Evolutionary conservation across 2,888 invertebrate genomes (phyloP).

Genomic region (Lasioglossum malachurum): DNA sequence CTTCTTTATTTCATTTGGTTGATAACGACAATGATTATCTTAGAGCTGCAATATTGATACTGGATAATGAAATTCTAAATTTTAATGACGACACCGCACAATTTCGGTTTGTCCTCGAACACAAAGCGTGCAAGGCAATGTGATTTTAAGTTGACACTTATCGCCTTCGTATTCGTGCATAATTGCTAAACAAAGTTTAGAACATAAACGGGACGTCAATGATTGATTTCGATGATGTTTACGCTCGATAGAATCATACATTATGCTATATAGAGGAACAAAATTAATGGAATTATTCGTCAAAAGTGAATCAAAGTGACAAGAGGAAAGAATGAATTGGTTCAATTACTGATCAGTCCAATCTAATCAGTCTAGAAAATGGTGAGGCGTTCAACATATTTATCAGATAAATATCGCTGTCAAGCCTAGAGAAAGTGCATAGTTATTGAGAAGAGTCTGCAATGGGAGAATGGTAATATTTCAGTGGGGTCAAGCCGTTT

Average conservation of each 20-base stretch:
- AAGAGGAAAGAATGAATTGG: neutral
- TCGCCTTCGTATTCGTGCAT: neutral
- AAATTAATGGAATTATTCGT: neutral
- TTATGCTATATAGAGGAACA: no score
- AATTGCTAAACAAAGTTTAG: neutral
- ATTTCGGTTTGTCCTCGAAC: neutral
- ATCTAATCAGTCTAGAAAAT: neutral
- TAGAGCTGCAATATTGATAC: neutral
- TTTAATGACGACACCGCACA: neutral
- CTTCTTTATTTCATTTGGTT: neutral
- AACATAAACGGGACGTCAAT: neutral
- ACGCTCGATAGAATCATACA: neutral
- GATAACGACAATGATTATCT: neutral
- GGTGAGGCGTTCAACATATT: neutral
- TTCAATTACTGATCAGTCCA: neutral
- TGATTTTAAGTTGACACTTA: neutral
- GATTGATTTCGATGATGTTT: neutral
- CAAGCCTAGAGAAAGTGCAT: neutral
- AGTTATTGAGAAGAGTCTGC: neutral
- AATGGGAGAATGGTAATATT: neutral
- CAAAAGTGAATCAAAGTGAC: neutral
- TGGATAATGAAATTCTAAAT: constrained; percentile 2
- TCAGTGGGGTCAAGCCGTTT: constrained; percentile 23
- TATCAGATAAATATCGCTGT: neutral
- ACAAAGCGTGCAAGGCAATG: neutral